Percentiles rank a stretch among this genome's conserved stretches.
Evolutionary conservation across 37 sponge, comb jelly and placozoan genomes (phyloP).

Genomic region (Ianthella basta): DNA sequence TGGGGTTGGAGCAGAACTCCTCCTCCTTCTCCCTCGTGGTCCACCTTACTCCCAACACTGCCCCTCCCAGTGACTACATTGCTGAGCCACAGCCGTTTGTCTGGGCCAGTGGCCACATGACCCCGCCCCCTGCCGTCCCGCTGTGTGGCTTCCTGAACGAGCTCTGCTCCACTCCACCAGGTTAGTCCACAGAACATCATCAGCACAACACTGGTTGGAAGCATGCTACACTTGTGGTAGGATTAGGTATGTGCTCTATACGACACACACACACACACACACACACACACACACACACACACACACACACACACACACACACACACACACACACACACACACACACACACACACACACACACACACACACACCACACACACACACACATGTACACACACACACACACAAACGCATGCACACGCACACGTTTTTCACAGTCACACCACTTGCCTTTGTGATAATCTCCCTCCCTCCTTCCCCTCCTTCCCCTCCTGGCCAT

Average conservation of each 20-base stretch:
- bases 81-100: background rate
- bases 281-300: background rate
- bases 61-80: background rate
- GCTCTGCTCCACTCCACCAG: background rate
- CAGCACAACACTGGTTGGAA: no score
- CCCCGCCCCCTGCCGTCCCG: constrained; percentile 9
- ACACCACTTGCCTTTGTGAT: background rate
- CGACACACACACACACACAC: background rate
- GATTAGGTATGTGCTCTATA: no score
- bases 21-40: background rate
- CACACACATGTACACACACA: background rate
- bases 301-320: background rate
- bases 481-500: no score
- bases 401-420: background rate
- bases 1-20: background rate
- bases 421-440: background rate
- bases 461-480: no score
- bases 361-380: background rate
- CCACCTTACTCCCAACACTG: background rate
- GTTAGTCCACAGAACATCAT: no score
- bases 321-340: background rate
- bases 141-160: background rate
- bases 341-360: background rate
- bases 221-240: no score
- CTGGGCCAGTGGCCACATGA: constrained; percentile 15